Conservation (phyloP, 2,888 invertebrate genomes). For the Amphiduros pacificus region DNA sequence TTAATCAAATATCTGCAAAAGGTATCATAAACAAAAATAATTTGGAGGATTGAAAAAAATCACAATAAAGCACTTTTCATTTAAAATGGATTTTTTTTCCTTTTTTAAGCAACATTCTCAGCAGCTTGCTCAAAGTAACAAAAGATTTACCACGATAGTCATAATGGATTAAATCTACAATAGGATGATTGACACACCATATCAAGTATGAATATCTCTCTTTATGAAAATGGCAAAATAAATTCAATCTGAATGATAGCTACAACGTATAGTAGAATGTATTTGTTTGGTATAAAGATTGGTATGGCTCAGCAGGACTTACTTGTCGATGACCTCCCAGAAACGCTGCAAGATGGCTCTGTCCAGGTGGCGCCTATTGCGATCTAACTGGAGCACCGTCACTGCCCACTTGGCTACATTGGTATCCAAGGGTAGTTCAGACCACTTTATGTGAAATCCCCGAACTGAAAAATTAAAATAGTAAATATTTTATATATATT, state of each 20-base stretch:
- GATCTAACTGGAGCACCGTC: slow-evolving; percentile 85
- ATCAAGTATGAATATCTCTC: not conserved
- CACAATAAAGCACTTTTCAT: not conserved
- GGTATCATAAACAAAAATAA: slow-evolving; percentile 43
- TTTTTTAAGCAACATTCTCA: too few species aligned
- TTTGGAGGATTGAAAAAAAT: not conserved
- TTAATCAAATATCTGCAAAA: slow-evolving; percentile 82
- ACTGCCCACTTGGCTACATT: slow-evolving; percentile 98
- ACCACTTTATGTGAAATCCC: slow-evolving; percentile 95
- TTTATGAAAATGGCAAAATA: too few species aligned
- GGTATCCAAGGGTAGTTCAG: slow-evolving; percentile 90
- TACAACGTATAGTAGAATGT: not conserved
- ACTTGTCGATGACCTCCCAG: slow-evolving; percentile 97
- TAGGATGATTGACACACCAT: not conserved
- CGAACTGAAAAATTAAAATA: slow-evolving; percentile 71
- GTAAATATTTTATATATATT: too few species aligned
- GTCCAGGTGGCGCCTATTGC: slow-evolving; percentile 94
- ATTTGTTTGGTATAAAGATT: not conserved
- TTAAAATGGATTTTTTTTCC: too few species aligned
- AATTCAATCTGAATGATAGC: not conserved
- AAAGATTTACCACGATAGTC: too few species aligned
- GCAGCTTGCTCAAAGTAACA: too few species aligned
- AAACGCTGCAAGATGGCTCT: slow-evolving; percentile 92
- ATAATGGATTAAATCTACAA: too few species aligned
- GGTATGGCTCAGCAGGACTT: slow-evolving; percentile 16